phyloP scores from a whole-genome alignment of 1,140 invertebrate species.

The Wiebesia pumilae region DNA sequence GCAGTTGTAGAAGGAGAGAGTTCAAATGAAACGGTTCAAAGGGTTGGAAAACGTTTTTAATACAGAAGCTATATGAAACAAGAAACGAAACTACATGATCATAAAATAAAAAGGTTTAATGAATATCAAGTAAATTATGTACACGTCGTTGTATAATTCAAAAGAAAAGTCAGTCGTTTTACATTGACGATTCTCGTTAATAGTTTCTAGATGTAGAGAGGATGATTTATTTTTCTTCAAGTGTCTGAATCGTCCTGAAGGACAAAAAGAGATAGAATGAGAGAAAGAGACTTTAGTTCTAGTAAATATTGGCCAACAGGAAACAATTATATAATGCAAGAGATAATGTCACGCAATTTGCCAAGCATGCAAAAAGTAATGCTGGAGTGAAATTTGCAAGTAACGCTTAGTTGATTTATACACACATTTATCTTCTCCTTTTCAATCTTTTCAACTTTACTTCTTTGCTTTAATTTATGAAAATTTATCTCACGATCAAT shows the following conservation, averaged over 20 bases:
- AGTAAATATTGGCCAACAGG: constrained; percentile 42
- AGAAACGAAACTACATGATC: not conserved
- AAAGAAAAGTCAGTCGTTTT: not conserved
- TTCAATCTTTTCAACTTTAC: not conserved
- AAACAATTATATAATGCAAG: constrained; percentile 2
- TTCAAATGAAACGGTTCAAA: not conserved
- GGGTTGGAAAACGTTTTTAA: constrained; percentile 30
- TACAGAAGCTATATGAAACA: not conserved
- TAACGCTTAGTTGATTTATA: not conserved
- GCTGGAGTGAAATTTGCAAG: not conserved
- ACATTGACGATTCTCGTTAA: not conserved
- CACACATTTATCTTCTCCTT: not conserved
- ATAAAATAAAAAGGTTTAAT: not conserved
- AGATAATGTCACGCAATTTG: not conserved
- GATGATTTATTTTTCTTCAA: not conserved
- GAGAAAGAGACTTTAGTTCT: not conserved
- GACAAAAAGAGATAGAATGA: no score
- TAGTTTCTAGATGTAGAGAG: not conserved
- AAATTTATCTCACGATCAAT: no score
- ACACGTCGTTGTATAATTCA: not conserved
- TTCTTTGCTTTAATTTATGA: not conserved
- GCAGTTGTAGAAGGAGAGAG: not conserved
- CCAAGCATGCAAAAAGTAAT: not conserved
- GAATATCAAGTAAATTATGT: constrained; percentile 35
- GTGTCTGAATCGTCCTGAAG: not conserved